Base-by-base conservation (phyloP, 1,140 invertebrate genomes). In the Macrosteles quadrilineatus region DNA sequence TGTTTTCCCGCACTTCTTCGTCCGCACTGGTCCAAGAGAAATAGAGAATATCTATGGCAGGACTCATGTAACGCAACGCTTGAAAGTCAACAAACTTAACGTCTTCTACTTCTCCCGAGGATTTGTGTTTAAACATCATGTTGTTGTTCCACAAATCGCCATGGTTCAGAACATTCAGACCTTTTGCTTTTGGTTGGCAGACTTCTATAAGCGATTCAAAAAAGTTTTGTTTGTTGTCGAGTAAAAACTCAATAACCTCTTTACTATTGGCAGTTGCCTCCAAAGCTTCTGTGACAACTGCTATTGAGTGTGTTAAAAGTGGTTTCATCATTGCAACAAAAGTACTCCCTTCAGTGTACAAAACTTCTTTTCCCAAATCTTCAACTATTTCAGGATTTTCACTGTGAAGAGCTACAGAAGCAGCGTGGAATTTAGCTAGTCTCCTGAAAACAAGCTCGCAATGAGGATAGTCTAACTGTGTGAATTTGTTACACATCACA, bases 121-220 rank as follows among this genome's bases (percentile, higher is more conserved):
- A 71, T 62, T 85, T 75, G 68, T 88, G 88, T 40, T 81, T 81
- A 73, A 88, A 89, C 73, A 90, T 77, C 78, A 89, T 87, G 72
- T 90, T 90, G 71, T 88, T 88, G 0, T 84, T 79, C 87, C 87
- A 89, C 30, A 82, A 80, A 75, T 90, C 88, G 2, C 87, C 88
- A 50, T 89, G 88, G 74, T 85, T 87, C 11, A 90, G 79, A 0
- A 88, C 87, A 30, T 82, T 80, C 68, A 88, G 87, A 62, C 57
- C 23, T 6, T 62, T 62, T n/a, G 4, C 6, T 30, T 62, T 62
- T 11, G 25, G 57, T 3, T 3, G 4, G 23, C 17, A 53, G 3
- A 62, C 27, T 62, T 25, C 9, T 29, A 2, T 31, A 2, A 29
- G 29, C 57, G 23, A 29, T 27, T 62, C 29, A 9, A 62, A 53